Evolutionary conservation across 37 sponge, comb jelly and placozoan species (phyloP), one percentile per base, ranked within the genome.

Genomic region (Spongilla lacustris): DNA sequence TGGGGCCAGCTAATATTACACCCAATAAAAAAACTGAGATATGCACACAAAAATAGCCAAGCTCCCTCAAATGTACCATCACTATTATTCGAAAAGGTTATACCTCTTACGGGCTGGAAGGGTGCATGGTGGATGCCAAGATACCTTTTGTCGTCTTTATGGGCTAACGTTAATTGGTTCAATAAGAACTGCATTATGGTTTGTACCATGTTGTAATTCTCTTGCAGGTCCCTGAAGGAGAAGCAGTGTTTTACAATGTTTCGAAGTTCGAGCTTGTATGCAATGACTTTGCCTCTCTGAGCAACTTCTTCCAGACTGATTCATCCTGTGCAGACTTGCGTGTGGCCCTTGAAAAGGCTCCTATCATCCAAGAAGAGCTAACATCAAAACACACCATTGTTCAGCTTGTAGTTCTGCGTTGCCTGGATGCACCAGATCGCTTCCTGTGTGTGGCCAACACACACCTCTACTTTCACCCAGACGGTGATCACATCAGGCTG

Each of bases 381-480:
- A 29, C 41, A 5, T 69, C 69, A 37, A 94, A 78, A 70, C 85
- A 85, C 83, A 88, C 67, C 36, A 84, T 94, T 8, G 71, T 91
- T 21, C 86, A 81, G 30, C 23, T 78, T 19, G 83, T 68, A 0
- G 32, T 94, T 23, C 78, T 92, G 50, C 70, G 58, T 34, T 50
- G 80, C 25, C 25, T 69, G 2, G 77, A 75, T 26, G 29, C 34
- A 21, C 66, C 82, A 22, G 38, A 83, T 25, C 41, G 36, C 37
- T 83, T 83, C 25, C 50, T 93, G 23, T 24, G 68, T 8, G 84
- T 94, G 0, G 90, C 91, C 73, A 96, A 86, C 84, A 96, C 97
- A 29, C 97, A 96, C 83, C 76, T 96, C 27, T 91, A 89, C 75
- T 93, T 68, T 76, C 84, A 89, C 31, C 95, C 97, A 32, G 73